Evolutionary conservation across 2,113 vertebrate genomes (phyloP).

Genomic region (Colaptes auratus): DNA sequence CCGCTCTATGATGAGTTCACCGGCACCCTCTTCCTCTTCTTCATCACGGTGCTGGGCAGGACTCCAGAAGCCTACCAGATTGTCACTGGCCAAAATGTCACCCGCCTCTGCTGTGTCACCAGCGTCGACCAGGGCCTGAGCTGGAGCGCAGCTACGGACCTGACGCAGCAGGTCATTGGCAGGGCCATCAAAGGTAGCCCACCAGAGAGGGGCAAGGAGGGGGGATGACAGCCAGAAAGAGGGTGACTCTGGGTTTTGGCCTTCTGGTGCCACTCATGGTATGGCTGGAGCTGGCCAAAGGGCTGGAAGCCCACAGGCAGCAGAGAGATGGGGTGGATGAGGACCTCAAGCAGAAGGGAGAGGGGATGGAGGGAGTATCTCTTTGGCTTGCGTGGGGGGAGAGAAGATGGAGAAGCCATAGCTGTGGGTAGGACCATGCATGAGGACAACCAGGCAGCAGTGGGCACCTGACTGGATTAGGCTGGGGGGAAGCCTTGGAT

Average conservation of each 20-base stretch:
- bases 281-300: rapidly evolving
- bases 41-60: conserved; percentile 83
- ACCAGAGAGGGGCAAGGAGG: rapidly evolving
- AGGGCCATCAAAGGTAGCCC: conserved; percentile 69
- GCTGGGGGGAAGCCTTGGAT: background rate
- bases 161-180: conserved; percentile 87
- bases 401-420: background rate
- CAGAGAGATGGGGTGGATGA: background rate
- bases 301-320: background rate
- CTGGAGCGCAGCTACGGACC: conserved; percentile 86
- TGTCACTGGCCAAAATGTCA: conserved; percentile 85
- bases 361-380: too few relatives aligned
- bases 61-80: conserved; percentile 89
- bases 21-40: conserved; percentile 85
- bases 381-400: rapidly evolving
- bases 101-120: conserved; percentile 88
- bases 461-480: background rate
- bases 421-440: rapidly evolving
- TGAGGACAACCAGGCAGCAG: background rate
- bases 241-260: background rate
- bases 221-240: background rate
- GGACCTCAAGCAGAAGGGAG: background rate
- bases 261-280: background rate
- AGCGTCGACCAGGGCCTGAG: conserved; percentile 85
- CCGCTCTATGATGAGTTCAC: conserved; percentile 88